Percentiles rank a stretch among this genome's conserved stretches.
phyloP scores from a whole-genome alignment of 2,888 invertebrate genomes.

The Drosophila conformis region DNA sequence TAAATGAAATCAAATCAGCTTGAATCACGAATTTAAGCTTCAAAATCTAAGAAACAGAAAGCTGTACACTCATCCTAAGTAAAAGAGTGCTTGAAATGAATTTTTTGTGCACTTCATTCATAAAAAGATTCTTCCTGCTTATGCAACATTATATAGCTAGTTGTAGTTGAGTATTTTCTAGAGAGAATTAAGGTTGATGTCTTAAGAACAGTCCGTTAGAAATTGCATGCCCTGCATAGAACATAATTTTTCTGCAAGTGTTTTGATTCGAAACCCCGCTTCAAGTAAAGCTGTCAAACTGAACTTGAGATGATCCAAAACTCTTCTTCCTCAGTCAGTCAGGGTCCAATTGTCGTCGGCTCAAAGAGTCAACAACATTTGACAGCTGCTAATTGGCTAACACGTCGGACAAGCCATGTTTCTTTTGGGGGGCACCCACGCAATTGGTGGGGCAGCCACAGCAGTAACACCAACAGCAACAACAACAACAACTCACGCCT shows the following conservation, averaged over 20 bases:
- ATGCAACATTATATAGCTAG: background rate
- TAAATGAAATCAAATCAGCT: background rate
- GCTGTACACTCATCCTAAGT: background rate
- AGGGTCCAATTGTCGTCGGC: constrained; percentile 46
- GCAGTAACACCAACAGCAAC: background rate
- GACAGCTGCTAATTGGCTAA: constrained; percentile 78
- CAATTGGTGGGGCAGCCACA: constrained; percentile 18
- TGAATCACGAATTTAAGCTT: background rate
- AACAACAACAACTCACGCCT: constrained; percentile 47
- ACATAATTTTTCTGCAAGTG: background rate
- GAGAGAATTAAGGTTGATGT: background rate
- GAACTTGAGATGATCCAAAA: constrained; percentile 28
- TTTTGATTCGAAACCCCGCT: constrained; percentile 43
- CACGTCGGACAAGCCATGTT: constrained; percentile 50
- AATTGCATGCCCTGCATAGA: background rate
- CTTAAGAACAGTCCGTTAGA: background rate
- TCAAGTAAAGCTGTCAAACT: constrained; percentile 69
- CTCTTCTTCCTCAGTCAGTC: constrained; percentile 54
- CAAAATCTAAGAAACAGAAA: background rate
- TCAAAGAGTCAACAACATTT: constrained; percentile 74
- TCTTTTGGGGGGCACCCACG: constrained; percentile 46
- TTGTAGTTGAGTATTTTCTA: background rate
- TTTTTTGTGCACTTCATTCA: too few species aligned
- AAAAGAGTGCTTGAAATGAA: background rate
- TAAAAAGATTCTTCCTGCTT: background rate